A percentile compares a stretch with the other conserved stretches of the same genome.
Conservation (phyloP, 2,888 invertebrate genomes). For the Phrixothrix hirtus region DNA sequence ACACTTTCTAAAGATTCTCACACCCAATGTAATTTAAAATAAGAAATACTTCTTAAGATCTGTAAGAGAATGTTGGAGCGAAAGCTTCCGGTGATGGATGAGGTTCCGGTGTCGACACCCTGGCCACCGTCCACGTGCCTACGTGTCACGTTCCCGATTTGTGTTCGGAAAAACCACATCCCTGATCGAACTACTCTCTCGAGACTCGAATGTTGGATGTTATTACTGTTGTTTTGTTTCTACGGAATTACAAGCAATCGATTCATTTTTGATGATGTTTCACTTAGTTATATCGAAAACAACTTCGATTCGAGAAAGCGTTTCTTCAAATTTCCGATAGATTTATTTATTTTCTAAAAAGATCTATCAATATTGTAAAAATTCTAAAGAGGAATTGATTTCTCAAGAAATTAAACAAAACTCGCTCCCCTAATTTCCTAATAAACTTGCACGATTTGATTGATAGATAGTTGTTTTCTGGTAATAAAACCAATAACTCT, state of each 20-base stretch:
- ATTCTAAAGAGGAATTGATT: too few species aligned
- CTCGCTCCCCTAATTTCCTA: constrained; percentile 10
- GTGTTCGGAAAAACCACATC: constrained; percentile 49
- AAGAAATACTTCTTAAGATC: constrained; percentile 21
- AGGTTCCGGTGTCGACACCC: constrained; percentile 47
- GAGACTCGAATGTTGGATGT: constrained; percentile 52
- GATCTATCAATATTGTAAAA: too few species aligned
- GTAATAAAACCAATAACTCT: constrained; percentile 40
- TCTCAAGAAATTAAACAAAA: too few species aligned
- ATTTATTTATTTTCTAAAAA: too few species aligned
- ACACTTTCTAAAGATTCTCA: too few species aligned
- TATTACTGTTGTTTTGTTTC: constrained; percentile 56
- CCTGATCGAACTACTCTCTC: constrained; percentile 49
- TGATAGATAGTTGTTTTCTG: constrained; percentile 39
- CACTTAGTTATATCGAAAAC: constrained; percentile 19
- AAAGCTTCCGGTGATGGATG: constrained; percentile 46
- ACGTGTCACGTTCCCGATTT: constrained; percentile 54
- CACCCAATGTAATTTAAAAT: constrained; percentile 16
- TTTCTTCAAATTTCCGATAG: too few species aligned
- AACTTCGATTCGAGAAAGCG: too few species aligned
- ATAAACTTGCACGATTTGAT: constrained; percentile 18
- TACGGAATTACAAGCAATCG: constrained; percentile 43
- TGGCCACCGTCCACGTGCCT: constrained; percentile 49
- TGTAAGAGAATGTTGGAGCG: constrained; percentile 18
- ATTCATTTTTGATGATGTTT: constrained; percentile 25